Base-by-base conservation (phyloP, 2,797 vertebrate genomes). In the Enteromius mattozi region DNA sequence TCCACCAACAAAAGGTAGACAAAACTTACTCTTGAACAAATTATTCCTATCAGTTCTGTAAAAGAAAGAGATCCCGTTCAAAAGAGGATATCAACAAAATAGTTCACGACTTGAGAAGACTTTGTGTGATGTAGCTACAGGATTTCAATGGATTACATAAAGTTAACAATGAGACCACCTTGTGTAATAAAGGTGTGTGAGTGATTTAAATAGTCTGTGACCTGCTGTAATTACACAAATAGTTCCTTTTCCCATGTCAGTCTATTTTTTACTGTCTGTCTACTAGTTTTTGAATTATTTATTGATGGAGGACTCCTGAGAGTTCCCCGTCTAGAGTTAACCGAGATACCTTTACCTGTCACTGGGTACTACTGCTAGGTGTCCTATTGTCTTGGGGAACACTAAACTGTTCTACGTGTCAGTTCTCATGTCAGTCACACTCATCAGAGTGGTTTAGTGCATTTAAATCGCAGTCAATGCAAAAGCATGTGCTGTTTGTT, bases 271-370 rank as follows among this genome's bases (percentile, higher is more conserved):
- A 78, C 30, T 47, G 40, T 70, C 65, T 40, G 33, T 69, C 74
- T 63, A 45, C 30, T 81, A 3, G 51, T 77, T 74, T 83, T 47
- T 88, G 3, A 86, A 89, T 91, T 77, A 89, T 90, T 90, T 37
- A 91, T 83, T 35, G 51, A 14, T 59, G 27, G 42, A 83, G 85
- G 84, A 83, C 81, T 81, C 80, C 54, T 40, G 81, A 74, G 56
- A 78, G 69, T 59, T 82, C 78, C 76, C 81, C 68, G 78, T 86
- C 81, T 83, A 89, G 83, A 76, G 83, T 83, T 9, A 87, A 80
- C 33, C 59, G 54, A 70, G 86, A 90, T 89, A 89, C 78, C 75
- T 86, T 88, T 88, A 83, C 75, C 71, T 82, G 85, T 74, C 79
- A 86, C 56, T 69, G 13, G 65, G 49, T 68, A 40, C 81, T 82